Evolutionary conservation across 1,140 invertebrate genomes (phyloP), one percentile per base, ranked within the genome.

Genomic region (Panagrolaimus sp.): DNA sequence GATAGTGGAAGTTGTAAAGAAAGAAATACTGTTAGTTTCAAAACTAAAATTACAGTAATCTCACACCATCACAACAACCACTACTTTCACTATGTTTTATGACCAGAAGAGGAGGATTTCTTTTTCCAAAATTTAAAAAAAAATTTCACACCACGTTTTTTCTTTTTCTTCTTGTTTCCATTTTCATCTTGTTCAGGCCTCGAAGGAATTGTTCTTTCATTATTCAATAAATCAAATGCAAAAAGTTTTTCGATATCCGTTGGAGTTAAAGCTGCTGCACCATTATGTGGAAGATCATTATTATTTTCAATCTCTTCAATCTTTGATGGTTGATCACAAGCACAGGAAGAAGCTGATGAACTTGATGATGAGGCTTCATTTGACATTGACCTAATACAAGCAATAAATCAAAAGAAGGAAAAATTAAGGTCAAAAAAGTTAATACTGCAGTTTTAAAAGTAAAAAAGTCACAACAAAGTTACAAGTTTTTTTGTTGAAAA

Each of bases 341-440:
- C 7, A 7, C 10, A 21, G 1, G 52, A 58, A 12, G 52, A 10
- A 12, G 52, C 12, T 58, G 52, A 12, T 17, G 28, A 10, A 58
- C 15, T 2, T 0, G 52, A n/a, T 26, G 17, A 58, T 58, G 52
- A 10, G 17, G 14, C 21, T 28, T 58, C 52, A 21, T 58, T 58
- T 24, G 52, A 26, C n/a, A 28, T 21, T 5, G 52, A 12, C 15
- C 21, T 12, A 28, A 12, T 24, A 28, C 21, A 58, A 58, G 52
- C 52, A 58, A 12, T 58, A 21, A 21, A 58, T 12, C 10, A 28
- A 58, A 58, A 58, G 17, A 58, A 21, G 21, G 8, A 58, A 21
- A 58, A 58, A 58, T 58, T 58, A 58, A 58, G 21, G 52, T 26
- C 48, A 52, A n/a, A 52, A 24, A 52, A 52, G 26, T 21, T 52